Evolutionary conservation across 2,888 invertebrate species (phyloP).

Genomic region (Callinectes sapidus): DNA sequence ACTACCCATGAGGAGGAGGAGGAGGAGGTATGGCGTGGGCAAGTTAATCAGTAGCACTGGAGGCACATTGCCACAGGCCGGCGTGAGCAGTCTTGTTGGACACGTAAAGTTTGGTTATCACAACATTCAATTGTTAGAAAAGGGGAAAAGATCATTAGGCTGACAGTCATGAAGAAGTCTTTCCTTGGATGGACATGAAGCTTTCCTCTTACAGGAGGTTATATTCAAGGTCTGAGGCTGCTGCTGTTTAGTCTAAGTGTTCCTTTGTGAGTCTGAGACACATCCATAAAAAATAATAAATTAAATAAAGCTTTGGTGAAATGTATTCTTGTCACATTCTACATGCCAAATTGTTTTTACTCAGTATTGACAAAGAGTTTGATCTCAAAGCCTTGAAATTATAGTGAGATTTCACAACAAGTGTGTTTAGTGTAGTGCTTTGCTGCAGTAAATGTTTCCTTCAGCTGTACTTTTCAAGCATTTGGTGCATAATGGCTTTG

Average conservation of each 20-base stretch:
- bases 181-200: neutral
- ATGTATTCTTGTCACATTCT: neutral
- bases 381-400: neutral
- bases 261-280: neutral
- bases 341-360: neutral
- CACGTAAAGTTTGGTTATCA: neutral
- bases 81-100: neutral
- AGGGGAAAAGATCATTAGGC: neutral
- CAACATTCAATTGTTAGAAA: neutral
- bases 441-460: neutral
- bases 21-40: neutral
- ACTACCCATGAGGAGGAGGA: neutral
- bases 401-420: neutral
- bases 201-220: neutral
- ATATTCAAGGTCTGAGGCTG: neutral
- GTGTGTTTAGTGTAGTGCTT: neutral
- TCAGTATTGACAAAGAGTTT: neutral
- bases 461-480: constrained; percentile 19
- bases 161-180: neutral
- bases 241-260: too few relatives aligned
- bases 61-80: neutral
- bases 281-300: neutral
- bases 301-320: neutral
- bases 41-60: neutral
- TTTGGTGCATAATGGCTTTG: constrained; percentile 34